Percentiles rank a stretch among this genome's conserved stretches.
Conservation (phyloP, 2,888 invertebrate genomes). For the Dromius quadrimaculatus region DNA sequence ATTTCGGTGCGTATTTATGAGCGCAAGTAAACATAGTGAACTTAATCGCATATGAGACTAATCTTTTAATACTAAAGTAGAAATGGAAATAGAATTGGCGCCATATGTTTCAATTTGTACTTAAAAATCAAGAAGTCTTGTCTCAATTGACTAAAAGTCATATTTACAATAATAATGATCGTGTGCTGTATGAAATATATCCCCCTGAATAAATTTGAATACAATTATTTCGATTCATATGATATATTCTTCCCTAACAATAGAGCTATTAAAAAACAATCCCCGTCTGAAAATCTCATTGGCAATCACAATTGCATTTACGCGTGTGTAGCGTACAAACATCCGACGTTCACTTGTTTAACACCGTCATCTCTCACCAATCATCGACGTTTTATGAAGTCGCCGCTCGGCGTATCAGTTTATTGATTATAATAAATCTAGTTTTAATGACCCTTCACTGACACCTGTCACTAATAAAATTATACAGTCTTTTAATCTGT, state of each 20-base stretch:
- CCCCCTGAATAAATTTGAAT: too few relatives aligned
- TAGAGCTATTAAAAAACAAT: constrained; percentile 22
- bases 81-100: constrained; percentile 1
- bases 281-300: constrained; percentile 14
- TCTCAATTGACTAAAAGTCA: too few relatives aligned
- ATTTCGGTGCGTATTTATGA: constrained; percentile 33
- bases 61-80: neutral
- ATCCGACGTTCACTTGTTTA: neutral
- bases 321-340: constrained; percentile 1
- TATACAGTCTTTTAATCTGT: constrained; percentile 44
- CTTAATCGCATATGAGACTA: constrained; percentile 3
- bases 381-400: constrained; percentile 43
- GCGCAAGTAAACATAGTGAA: neutral
- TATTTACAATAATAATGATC: too few relatives aligned
- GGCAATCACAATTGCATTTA: too few relatives aligned
- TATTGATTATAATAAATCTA: constrained; percentile 50
- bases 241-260: neutral
- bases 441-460: constrained; percentile 48
- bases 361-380: constrained; percentile 30
- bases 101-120: too few relatives aligned
- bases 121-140: too few relatives aligned
- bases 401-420: constrained; percentile 41
- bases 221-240: neutral
- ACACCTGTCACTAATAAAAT: constrained; percentile 50
- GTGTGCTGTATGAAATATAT: too few relatives aligned